Conservation (phyloP, 2,113 vertebrate genomes). For the Daboia siamensis region DNA sequence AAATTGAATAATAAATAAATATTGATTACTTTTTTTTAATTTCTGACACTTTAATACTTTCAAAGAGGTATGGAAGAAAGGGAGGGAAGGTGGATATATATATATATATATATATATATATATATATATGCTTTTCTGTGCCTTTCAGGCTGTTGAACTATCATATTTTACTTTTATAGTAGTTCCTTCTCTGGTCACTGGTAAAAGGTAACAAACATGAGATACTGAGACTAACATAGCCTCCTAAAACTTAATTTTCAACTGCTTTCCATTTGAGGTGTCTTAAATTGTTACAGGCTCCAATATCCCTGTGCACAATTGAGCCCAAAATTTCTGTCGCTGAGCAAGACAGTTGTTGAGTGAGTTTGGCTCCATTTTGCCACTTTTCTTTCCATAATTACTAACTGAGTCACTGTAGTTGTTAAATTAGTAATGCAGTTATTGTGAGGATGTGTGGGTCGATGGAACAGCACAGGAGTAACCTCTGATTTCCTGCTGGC, state of each 20-base stretch:
- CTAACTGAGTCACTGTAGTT: no score
- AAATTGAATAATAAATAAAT: not conserved
- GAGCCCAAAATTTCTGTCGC: not conserved
- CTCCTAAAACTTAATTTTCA: not conserved
- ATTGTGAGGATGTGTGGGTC: no score
- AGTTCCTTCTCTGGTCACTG: not conserved
- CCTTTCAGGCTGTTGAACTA: not conserved
- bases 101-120: no score
- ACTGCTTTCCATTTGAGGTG: not conserved
- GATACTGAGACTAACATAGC: not conserved
- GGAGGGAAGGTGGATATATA: conserved; percentile 35
- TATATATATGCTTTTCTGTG: conserved; percentile 35
- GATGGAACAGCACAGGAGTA: no score
- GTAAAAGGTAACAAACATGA: not conserved
- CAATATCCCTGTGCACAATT: not conserved
- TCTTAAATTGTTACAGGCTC: not conserved
- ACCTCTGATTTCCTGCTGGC: no score
- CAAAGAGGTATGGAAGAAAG: conserved; percentile 18
- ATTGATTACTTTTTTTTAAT: not conserved
- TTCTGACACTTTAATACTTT: conserved; percentile 26
- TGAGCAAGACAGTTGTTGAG: no score
- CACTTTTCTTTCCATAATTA: not conserved
- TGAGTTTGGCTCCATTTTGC: not conserved
- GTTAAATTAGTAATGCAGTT: no score
- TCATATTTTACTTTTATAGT: not conserved